Evolutionary conservation across 2,888 invertebrate species (phyloP).

Genomic region (Drosophila engyochracea): DNA sequence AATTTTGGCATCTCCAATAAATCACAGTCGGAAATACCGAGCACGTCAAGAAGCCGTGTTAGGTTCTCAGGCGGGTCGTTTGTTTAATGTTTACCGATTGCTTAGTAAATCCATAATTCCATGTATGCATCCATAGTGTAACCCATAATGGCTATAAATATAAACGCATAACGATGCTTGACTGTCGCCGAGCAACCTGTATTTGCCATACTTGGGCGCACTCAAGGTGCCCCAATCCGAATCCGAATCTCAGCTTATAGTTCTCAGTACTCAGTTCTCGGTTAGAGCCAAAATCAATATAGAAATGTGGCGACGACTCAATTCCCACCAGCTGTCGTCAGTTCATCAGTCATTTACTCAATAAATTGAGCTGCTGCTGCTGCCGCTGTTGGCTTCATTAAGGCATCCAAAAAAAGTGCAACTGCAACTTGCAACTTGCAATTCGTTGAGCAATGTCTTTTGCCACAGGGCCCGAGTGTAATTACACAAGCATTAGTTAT

Average conservation of each 20-base stretch:
- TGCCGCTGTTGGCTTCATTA: conserved; percentile 69
- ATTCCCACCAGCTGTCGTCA: conserved; percentile 72
- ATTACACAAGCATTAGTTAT: conserved; percentile 73
- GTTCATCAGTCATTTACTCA: conserved; percentile 75
- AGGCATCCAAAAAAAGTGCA: conserved; percentile 56
- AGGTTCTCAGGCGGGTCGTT: conserved; percentile 44
- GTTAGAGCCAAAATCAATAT: conserved; percentile 15
- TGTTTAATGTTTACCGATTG: conserved; percentile 36
- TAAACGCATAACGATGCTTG: conserved; percentile 41
- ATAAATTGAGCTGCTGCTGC: conserved; percentile 69
- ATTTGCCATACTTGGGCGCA: conserved; percentile 66
- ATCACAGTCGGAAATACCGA: conserved; percentile 68
- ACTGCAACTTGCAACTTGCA: conserved; percentile 46
- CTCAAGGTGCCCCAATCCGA: conserved; percentile 60
- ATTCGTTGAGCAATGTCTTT: conserved; percentile 47
- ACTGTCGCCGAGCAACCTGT: conserved; percentile 25
- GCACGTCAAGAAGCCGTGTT: conserved; percentile 52
- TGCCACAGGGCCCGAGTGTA: conserved; percentile 48
- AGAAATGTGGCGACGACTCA: conserved; percentile 46
- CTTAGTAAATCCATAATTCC: conserved; percentile 32
- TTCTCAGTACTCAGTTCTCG: not conserved
- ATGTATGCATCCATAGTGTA: conserved; percentile 22
- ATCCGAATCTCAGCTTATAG: not conserved
- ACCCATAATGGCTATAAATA: conserved; percentile 64
- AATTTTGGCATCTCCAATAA: conserved; percentile 48